Conservation (phyloP, 1,140 invertebrate genomes). For the Cephus cinctus region DNA sequence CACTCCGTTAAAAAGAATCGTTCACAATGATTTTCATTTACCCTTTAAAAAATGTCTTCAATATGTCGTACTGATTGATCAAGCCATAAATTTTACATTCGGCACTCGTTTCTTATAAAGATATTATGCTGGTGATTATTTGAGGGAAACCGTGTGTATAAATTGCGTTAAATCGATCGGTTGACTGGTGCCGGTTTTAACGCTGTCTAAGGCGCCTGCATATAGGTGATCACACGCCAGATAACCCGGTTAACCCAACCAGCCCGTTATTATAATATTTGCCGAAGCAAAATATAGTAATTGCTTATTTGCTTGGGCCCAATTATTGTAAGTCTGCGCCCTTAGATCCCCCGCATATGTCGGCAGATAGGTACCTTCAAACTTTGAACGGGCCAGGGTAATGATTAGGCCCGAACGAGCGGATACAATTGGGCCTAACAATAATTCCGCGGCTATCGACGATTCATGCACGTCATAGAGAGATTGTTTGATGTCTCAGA, state of each 20-base stretch:
- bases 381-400: slow-evolving; percentile 10
- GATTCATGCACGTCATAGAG: too few species aligned
- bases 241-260: slow-evolving; percentile 41
- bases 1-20: too few species aligned
- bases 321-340: slow-evolving; percentile 29
- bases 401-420: slow-evolving; percentile 25
- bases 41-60: too few species aligned
- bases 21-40: too few species aligned
- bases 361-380: background rate
- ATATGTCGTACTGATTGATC: too few species aligned
- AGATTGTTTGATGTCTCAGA: too few species aligned
- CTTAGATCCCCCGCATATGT: slow-evolving; percentile 2
- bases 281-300: slow-evolving; percentile 45
- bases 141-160: slow-evolving; percentile 17
- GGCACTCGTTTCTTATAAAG: too few species aligned
- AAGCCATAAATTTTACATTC: too few species aligned
- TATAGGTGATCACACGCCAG: slow-evolving; percentile 36
- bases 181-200: slow-evolving; percentile 39
- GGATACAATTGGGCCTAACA: slow-evolving; percentile 16
- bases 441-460: too few species aligned
- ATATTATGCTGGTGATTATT: slow-evolving; percentile 24
- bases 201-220: slow-evolving; percentile 40
- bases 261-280: slow-evolving; percentile 47
- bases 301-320: slow-evolving; percentile 43
- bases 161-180: slow-evolving; percentile 25